Base-by-base conservation (phyloP, 1,140 invertebrate species). In the Stegodyphus dumicola region DNA sequence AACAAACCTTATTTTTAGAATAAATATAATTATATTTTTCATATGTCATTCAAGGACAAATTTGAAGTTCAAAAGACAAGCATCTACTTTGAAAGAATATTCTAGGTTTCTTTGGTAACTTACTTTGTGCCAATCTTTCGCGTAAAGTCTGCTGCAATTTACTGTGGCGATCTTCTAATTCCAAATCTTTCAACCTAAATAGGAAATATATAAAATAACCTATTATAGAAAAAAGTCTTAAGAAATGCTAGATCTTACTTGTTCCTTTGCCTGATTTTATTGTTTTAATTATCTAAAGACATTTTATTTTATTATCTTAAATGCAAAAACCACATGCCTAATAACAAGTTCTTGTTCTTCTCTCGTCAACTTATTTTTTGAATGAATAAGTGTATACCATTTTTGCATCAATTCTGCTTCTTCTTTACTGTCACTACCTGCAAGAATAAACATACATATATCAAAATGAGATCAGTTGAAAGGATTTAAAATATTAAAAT, bases 341-440 rank as follows among this genome's bases (percentile, higher is more conserved):
- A 97, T 94, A 87, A 94, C 92, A 71, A 97, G 92, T 91, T 96
- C 95, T 87, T 95, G 94, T 89, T 96, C 95, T 88, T 95, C 95
- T 88, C 95, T 92, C 67, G 94, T 92, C 67, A 94, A 90, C 89
- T 94, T 94, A 87, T 94, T 96, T 88, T 95, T 93, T 90, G 96
- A 95, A 87, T 95, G 92, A 91, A 96, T 95, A 87, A 97, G 91
- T 89, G 94, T 94, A 89, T 96, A 95, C 94, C 95, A 95, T 90
- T 96, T 95, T 73, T 95, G 93, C 85, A 96, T 92, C 85, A 97
- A 91, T 88, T 94, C 93, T 2, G 92, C 90, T 90, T 95, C 94
- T 85, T 94, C 93, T 75, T 87, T 88, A 52, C 84, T 88, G 60
- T 81, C 73, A 66, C 33, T 9, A 2, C 71, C 54, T 88, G 79